A percentile compares a stretch with the other conserved stretches of the same genome.
Evolutionary conservation across 2,113 vertebrate genomes (phyloP).

Genomic region (Jaculus jaculus): DNA sequence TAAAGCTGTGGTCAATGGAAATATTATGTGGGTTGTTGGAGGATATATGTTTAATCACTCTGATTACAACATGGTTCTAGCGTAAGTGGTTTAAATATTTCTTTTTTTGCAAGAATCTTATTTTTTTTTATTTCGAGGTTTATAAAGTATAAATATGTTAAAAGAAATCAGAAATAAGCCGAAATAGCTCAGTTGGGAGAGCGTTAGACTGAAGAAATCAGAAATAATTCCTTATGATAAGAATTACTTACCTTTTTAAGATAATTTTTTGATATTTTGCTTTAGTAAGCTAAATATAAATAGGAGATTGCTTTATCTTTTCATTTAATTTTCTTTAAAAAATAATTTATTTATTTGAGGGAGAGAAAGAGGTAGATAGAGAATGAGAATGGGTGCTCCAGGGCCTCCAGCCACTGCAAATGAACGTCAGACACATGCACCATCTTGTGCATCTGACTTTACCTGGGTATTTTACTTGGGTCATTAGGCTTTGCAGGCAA

Average conservation of each 20-base stretch:
- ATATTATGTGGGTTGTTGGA: slow-evolving; percentile 96
- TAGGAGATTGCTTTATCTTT: slow-evolving; percentile 30
- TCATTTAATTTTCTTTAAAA: neutral
- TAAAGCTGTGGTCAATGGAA: slow-evolving; percentile 91
- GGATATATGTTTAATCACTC: slow-evolving; percentile 98
- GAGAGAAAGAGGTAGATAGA: too few species aligned
- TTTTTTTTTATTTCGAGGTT: slow-evolving; percentile 48
- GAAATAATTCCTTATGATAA: slow-evolving; percentile 22
- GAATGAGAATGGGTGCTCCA: too few species aligned
- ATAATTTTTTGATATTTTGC: neutral
- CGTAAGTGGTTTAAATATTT: slow-evolving; percentile 88
- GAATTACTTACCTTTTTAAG: slow-evolving; percentile 46
- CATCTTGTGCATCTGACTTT: too few species aligned
- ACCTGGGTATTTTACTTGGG: too few species aligned
- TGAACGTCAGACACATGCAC: too few species aligned
- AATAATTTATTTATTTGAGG: too few species aligned
- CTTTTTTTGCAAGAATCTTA: slow-evolving; percentile 42
- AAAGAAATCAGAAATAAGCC: slow-evolving; percentile 68
- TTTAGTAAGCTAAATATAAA: neutral
- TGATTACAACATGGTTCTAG: slow-evolving; percentile 94
- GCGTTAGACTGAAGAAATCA: slow-evolving; percentile 87
- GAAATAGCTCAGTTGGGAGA: slow-evolving; percentile 91
- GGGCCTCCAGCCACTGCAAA: too few species aligned
- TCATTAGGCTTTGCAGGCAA: too few species aligned
- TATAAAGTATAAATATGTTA: neutral